Conservation (phyloP, 2,797 vertebrate species). For the Eidolon dupreanum region DNA sequence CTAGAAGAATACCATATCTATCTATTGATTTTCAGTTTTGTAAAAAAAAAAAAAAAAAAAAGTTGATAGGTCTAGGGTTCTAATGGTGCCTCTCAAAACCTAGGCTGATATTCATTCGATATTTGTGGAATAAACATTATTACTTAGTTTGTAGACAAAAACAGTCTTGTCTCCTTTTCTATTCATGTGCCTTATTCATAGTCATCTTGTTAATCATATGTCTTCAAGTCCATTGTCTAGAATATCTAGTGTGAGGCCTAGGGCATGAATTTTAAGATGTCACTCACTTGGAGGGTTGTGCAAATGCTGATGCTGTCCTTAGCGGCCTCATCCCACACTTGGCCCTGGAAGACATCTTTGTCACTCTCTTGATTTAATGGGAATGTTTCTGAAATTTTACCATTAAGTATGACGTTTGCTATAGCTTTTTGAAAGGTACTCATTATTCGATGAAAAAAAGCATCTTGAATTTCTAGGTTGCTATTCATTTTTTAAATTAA, state of each 20-base stretch:
- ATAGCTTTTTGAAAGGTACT: not conserved
- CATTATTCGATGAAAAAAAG: conserved; percentile 17
- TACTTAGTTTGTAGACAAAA: not conserved
- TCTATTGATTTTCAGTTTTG: not conserved
- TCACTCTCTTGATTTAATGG: not conserved
- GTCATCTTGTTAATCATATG: not conserved
- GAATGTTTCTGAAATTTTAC: not conserved
- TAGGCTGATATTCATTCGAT: not conserved
- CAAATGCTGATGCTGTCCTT: not conserved
- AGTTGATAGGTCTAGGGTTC: not conserved
- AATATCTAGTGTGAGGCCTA: not conserved
- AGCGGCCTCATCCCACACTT: not conserved
- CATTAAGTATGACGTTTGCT: not conserved
- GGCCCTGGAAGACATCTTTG: not conserved
- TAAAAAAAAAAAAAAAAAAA: not conserved
- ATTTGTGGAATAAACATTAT: not conserved
- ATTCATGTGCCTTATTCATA: not conserved
- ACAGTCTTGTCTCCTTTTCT: not conserved
- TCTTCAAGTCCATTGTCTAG: not conserved
- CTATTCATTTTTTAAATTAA: not conserved
- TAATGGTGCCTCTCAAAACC: not conserved
- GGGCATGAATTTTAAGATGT: not conserved
- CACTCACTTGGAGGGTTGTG: not conserved
- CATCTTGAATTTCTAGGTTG: not conserved
- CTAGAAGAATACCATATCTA: not conserved